Percentiles rank a stretch among this genome's conserved stretches.
These are phyloP conservation scores for Procapra przewalskii DNA, from an alignment of 2,113 vertebrate species.

Conservation along the genomic window DNA sequence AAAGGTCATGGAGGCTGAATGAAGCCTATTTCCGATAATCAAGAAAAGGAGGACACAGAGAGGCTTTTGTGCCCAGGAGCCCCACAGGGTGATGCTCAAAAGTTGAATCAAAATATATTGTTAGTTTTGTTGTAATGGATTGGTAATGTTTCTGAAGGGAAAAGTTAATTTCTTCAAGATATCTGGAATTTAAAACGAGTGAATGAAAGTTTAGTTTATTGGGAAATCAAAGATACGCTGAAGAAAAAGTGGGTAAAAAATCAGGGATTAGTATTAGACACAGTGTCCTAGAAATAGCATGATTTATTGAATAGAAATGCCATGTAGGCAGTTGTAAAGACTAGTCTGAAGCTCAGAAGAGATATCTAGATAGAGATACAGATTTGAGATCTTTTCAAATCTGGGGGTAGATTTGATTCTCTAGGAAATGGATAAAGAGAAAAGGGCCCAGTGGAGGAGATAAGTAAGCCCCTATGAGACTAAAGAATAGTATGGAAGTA, in stretches of 20 bases:
- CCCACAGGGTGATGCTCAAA: neutral
- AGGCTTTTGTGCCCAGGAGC: neutral
- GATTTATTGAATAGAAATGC: neutral
- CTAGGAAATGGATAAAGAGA: neutral
- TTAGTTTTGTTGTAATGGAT: neutral
- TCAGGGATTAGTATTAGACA: neutral
- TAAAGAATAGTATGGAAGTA: neutral
- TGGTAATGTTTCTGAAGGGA: neutral
- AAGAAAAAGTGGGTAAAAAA: neutral
- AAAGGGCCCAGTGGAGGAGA: neutral
- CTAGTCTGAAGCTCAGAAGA: neutral
- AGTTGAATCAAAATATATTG: neutral
- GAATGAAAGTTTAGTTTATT: neutral
- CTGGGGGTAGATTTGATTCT: neutral
- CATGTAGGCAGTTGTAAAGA: neutral
- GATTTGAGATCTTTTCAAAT: neutral
- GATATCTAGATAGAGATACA: neutral
- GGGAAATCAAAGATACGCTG: neutral
- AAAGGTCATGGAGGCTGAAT: neutral
- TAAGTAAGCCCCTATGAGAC: neutral
- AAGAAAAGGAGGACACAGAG: neutral
- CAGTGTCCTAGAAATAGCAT: neutral
- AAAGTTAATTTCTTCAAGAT: neutral
- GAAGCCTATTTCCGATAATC: neutral
- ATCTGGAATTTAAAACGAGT: neutral